These are phyloP conservation scores for Apamea epomidion DNA, from an alignment of 2,888 invertebrate species.

Conservation along the genomic window DNA sequence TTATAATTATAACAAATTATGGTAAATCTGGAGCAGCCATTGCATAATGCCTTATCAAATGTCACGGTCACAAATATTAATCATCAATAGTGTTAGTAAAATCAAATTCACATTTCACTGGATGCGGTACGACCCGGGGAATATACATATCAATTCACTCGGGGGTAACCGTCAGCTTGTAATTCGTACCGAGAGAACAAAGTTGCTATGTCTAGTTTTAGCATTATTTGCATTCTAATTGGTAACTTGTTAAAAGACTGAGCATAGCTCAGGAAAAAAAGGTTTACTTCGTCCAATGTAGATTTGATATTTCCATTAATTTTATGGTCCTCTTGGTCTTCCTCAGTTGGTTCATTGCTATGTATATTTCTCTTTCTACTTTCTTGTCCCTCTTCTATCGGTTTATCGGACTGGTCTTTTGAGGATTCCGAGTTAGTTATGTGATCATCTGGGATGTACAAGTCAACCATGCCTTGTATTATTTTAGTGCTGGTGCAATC, in stretches of 20 bases:
- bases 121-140: constrained; percentile 19
- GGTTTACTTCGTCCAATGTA: constrained; percentile 25
- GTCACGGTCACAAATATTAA: neutral
- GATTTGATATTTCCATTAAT: neutral
- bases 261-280: constrained; percentile 55
- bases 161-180: constrained; percentile 23
- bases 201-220: constrained; percentile 47
- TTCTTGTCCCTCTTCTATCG: neutral
- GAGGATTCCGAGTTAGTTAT: neutral
- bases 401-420: neutral
- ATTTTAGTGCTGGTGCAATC: too few relatives aligned
- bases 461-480: too few relatives aligned
- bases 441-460: too few relatives aligned
- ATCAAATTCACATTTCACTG: constrained; percentile 22
- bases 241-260: constrained; percentile 53
- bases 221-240: constrained; percentile 53
- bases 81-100: constrained; percentile 3
- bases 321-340: neutral
- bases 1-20: neutral
- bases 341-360: constrained; percentile 2
- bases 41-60: too few relatives aligned
- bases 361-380: neutral
- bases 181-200: constrained; percentile 58
- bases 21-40: neutral
- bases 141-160: constrained; percentile 25